Conservation (phyloP, 1,140 invertebrate genomes). For the Oncopeltus fasciatus region DNA sequence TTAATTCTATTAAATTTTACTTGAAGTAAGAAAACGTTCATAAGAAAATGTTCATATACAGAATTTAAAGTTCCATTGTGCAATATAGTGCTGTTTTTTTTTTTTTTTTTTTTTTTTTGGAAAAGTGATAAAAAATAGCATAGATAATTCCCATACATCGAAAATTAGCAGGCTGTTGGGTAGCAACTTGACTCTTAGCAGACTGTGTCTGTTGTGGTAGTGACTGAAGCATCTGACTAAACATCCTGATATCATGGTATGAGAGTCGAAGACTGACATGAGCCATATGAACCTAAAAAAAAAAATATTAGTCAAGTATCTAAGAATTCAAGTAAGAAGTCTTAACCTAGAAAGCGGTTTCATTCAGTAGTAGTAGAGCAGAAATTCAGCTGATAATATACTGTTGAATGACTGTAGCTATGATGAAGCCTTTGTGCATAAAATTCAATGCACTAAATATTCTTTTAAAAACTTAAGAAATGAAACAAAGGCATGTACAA, state of each 20-base stretch:
- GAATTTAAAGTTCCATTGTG: no score
- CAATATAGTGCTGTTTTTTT: no score
- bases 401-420: no score
- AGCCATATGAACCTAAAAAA: conserved; percentile 39
- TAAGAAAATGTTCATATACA: no score
- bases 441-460: no score
- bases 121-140: no score
- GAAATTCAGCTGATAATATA: neutral
- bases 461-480: no score
- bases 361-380: neutral
- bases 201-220: conserved; percentile 60
- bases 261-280: conserved; percentile 76
- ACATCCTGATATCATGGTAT: conserved; percentile 88
- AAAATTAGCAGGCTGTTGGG: conserved; percentile 28
- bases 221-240: conserved; percentile 73
- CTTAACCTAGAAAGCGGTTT: neutral
- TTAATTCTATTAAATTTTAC: no score
- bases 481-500: no score
- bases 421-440: no score
- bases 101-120: no score
- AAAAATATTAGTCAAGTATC: conserved; percentile 23
- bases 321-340: neutral
- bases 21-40: no score
- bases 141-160: conserved; percentile 25
- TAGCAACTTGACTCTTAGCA: conserved; percentile 30